Evolutionary conservation across 2,113 vertebrate genomes (phyloP).

Genomic region (Hemicordylus capensis): DNA sequence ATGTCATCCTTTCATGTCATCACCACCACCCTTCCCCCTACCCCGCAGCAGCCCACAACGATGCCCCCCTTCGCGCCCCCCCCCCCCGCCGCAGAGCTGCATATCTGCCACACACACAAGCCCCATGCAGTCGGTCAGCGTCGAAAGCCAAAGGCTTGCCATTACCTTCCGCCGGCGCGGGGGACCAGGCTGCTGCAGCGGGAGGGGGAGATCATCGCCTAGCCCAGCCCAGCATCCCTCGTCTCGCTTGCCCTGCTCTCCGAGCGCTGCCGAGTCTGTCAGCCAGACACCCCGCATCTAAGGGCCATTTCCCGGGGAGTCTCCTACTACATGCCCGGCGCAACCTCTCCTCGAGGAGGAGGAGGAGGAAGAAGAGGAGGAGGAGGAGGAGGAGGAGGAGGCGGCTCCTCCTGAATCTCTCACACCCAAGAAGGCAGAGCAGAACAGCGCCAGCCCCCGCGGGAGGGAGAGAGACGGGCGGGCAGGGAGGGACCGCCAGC

Average conservation of each 20-base stretch:
- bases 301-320: slow-evolving; percentile 23
- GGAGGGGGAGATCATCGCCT: slow-evolving; percentile 33
- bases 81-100: not conserved
- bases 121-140: slow-evolving; percentile 73
- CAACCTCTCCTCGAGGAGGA: slow-evolving; percentile 23
- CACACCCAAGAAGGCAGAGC: not conserved
- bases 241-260: not conserved
- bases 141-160: not conserved
- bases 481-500: not conserved
- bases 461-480: not conserved
- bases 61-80: not conserved
- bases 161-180: slow-evolving; percentile 70
- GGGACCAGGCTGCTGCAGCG: slow-evolving; percentile 47
- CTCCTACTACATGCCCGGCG: slow-evolving; percentile 47
- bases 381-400: not conserved
- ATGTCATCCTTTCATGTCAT: slow-evolving; percentile 10
- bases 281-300: slow-evolving; percentile 20
- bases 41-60: not conserved
- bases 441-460: slow-evolving; percentile 2
- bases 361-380: not conserved
- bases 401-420: not conserved
- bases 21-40: not conserved
- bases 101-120: not conserved
- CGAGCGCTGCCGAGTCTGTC: not conserved
- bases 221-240: not conserved